These are phyloP conservation scores for Triops cancriformis DNA, from an alignment of 1,140 invertebrate genomes.

Conservation along the genomic window DNA sequence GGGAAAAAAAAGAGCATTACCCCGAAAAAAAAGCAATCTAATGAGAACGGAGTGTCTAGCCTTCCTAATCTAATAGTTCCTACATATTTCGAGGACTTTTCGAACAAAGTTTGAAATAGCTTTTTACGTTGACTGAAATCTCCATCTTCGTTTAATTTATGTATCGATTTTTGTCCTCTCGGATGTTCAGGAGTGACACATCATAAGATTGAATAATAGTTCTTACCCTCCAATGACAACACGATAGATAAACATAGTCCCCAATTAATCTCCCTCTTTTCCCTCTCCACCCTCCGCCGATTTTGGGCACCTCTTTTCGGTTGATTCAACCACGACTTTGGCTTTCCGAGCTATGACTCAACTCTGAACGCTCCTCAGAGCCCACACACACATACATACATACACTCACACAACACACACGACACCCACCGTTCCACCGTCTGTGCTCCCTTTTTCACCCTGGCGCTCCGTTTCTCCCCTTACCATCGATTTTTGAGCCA, in stretches of 20 bases:
- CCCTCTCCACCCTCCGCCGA: no score
- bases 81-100: no score
- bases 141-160: no score
- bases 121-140: no score
- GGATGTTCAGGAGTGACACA: background rate
- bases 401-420: background rate
- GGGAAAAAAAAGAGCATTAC: no score
- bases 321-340: background rate
- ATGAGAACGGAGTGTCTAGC: no score
- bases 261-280: slow-evolving; percentile 1
- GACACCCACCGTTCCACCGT: no score
- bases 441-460: background rate
- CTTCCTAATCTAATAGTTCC: no score
- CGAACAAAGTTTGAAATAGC: no score
- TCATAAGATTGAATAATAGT: slow-evolving; percentile 14
- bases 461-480: background rate
- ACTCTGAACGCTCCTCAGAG: background rate
- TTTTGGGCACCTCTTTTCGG: background rate
- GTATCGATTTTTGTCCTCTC: no score
- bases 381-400: background rate
- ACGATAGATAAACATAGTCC: slow-evolving; percentile 4
- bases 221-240: background rate
- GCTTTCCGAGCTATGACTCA: background rate
- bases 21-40: no score
- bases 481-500: background rate